Evolutionary conservation across 2,113 vertebrate genomes (phyloP), one percentile per base, ranked within the genome.

Genomic region (Nestor notabilis): DNA sequence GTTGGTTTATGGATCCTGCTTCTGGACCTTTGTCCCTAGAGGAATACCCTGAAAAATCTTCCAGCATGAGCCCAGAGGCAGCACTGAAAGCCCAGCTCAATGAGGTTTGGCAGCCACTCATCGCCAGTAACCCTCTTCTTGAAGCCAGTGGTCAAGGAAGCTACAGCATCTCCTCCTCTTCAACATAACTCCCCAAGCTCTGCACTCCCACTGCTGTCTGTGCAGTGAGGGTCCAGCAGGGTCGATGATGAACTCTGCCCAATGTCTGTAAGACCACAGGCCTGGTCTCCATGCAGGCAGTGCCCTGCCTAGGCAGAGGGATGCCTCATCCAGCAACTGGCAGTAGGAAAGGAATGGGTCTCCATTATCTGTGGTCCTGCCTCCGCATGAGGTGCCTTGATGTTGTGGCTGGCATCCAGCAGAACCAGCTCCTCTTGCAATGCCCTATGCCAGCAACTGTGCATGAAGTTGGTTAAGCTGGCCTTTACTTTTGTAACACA

Each of bases 161-260:
- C 8, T 78, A 53, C 28, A n/a, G 70, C 15, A 88, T 3, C 55
- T 77, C 6, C 31, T 9, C 25, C 9, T 52, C 27, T 76, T 72
- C 72, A 61, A 1, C 6, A 4, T 31, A 61, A 10, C 11, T 19
- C 44, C 55, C 28, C 15, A 20, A 17, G 33, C 52, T 94, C 83
- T 39, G 63, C 68, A 28, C 19, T 31, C 68, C 66, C 14, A 1
- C 25, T 61, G 12, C 53, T 24, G 33, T n/a, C 43, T 21, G 1
- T 2, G 0, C 12, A 11, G 21, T 1, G 39, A 65, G 35, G 7
- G 0, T 17, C 74, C 43, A 41, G 11, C 28, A 9, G 0, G 0
- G n/a, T 4, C 4, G 1, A 14, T 37, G 21, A 77, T 12, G 63
- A 90, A 1, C 17, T 63, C 68, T 33, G 11, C 47, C 66, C 74